Base-by-base conservation (phyloP, 2,797 vertebrate genomes). In the Enteromius trimaculatus region DNA sequence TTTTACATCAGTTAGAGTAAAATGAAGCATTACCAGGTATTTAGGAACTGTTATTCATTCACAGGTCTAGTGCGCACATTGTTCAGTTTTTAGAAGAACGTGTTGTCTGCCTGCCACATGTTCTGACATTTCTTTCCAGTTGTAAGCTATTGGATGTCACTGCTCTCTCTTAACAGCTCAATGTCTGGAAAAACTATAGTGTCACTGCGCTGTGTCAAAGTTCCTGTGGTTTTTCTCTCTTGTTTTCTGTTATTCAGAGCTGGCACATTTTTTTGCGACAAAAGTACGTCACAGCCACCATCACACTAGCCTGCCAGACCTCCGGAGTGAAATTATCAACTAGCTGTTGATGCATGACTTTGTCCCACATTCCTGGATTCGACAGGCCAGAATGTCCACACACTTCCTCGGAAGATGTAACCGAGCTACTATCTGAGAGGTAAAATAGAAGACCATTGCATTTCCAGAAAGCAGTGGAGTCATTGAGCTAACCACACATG, bases 291-390 rank as follows among this genome's bases (percentile, higher is more conserved):
- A 87, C 34, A 77, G 42, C 58, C 68, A 64, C 17, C 49, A 66
- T 89, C 85, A 69, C 90, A 87, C 80, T 65, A 51, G 42, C 62
- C 19, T 49, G 84, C 53, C 80, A 89, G 84, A 81, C 81, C 72
- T 80, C 47, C n/a, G 49, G 82, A 31, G 74, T 74, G 85, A 86
- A 86, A 82, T 42, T 79, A 82, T 79, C 72, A 69, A 77, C 75
- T 76, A 69, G 60, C 39, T 75, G 81, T 65, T 84, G 82, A 88
- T 44, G 83, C 72, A 78, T 34, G 47, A 64, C 80, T 71, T 69
- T 26, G 21, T 47, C 31, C 58, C 9, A 42, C 58, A 13, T 83
- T 78, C 42, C 39, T 39, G 75, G 68, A 29, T 62, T 51, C 85
- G 76, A 74, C 80, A 82, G 23, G 26, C n/a, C 49, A 31, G 72